phyloP scores from a whole-genome alignment of 2,113 vertebrate species.

The Hippocampus barbouri region DNA sequence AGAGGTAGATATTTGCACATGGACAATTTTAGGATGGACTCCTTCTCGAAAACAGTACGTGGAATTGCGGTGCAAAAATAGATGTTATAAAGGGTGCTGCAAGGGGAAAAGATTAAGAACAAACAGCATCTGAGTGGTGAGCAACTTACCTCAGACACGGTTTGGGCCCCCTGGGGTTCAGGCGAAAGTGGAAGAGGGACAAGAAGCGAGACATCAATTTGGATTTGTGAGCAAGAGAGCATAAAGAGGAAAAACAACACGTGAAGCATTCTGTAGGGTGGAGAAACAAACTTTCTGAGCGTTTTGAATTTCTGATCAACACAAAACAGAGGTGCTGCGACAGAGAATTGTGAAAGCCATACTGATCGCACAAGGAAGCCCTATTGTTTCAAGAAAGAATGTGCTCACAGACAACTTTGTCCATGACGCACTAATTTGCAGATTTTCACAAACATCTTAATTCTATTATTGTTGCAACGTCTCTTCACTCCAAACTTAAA shows the following conservation, averaged over 20 bases:
- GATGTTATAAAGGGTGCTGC: not conserved
- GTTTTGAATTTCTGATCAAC: too few species aligned
- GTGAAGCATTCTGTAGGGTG: not conserved
- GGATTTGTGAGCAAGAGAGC: not conserved
- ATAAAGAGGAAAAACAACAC: not conserved
- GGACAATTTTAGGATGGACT: too few species aligned
- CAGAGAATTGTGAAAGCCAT: not conserved
- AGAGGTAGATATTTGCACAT: too few species aligned
- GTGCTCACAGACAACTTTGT: not conserved
- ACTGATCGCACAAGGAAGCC: not conserved
- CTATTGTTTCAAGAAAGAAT: not conserved
- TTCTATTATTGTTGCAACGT: too few species aligned
- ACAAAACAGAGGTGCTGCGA: not conserved
- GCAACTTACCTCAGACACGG: conserved; percentile 71
- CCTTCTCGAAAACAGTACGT: too few species aligned
- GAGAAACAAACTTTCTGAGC: not conserved
- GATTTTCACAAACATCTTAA: too few species aligned
- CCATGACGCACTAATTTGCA: not conserved
- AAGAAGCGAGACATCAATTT: conserved; percentile 40
- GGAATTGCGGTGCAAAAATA: not conserved
- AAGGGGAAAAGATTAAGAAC: conserved; percentile 7
- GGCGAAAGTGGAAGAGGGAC: conserved; percentile 20
- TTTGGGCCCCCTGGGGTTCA: conserved; percentile 62
- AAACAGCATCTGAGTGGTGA: conserved; percentile 9
- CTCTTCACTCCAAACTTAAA: too few species aligned